These are phyloP conservation scores for Hepsetus odoe DNA, from an alignment of 2,113 vertebrate genomes.

Conservation along the genomic window DNA sequence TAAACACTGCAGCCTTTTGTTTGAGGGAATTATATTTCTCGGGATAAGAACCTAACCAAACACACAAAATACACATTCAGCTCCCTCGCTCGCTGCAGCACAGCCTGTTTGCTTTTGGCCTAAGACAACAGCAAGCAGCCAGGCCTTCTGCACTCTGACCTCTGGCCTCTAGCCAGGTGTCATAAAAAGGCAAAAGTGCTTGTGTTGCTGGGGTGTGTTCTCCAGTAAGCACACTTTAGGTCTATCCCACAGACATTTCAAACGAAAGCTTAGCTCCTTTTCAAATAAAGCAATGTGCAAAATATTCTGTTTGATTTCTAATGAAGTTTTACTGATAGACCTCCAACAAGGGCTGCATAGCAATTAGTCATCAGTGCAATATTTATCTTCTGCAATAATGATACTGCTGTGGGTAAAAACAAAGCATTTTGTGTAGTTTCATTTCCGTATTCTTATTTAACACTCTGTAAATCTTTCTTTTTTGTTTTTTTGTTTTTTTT, in stretches of 20 bases:
- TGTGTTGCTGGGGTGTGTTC: constrained; percentile 7
- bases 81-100: constrained; percentile 5
- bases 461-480: no score
- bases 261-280: neutral
- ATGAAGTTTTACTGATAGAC: neutral
- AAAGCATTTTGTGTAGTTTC: no score
- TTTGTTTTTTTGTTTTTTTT: no score
- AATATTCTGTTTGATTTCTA: neutral
- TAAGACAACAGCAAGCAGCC: constrained; percentile 28
- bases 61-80: constrained; percentile 33
- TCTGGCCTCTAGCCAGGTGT: constrained; percentile 47
- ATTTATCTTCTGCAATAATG: neutral
- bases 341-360: neutral
- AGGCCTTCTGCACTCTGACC: constrained; percentile 34
- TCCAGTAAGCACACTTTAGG: neutral
- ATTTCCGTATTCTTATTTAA: no score
- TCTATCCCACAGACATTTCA: neutral
- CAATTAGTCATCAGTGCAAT: neutral
- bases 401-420: neutral
- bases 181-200: constrained; percentile 41
- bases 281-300: neutral
- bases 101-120: constrained; percentile 40
- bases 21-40: constrained; percentile 30
- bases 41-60: constrained; percentile 32
- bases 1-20: constrained; percentile 46